Evolutionary conservation across 1,140 invertebrate species (phyloP).

Genomic region (Pogonus chalceus): DNA sequence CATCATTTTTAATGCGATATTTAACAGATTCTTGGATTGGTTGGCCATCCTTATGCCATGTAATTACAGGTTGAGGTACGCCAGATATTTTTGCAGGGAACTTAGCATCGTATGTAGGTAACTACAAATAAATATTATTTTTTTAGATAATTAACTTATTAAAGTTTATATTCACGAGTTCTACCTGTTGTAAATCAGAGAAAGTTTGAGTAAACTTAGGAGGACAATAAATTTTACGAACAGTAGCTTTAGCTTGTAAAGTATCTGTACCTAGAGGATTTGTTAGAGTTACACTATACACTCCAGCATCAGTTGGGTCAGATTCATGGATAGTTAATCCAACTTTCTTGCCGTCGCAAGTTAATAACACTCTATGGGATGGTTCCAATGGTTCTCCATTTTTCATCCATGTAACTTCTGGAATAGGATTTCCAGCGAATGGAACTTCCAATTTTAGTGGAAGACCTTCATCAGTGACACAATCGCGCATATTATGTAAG

Average conservation of each 20-base stretch:
- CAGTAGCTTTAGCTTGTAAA: constrained; percentile 55
- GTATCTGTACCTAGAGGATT: constrained; percentile 66
- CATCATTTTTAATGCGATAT: constrained; percentile 67
- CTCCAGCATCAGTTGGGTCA: constrained; percentile 61
- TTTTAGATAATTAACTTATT: too few species aligned
- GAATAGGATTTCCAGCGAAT: constrained; percentile 77
- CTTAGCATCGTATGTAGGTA: constrained; percentile 67
- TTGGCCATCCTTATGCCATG: constrained; percentile 73
- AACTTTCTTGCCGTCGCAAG: constrained; percentile 70
- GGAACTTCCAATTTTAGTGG: constrained; percentile 52
- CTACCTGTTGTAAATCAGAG: constrained; percentile 71
- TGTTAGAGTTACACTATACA: constrained; percentile 60
- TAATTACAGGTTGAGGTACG: constrained; percentile 74
- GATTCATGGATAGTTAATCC: constrained; percentile 65
- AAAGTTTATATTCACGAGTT: neutral
- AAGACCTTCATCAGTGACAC: constrained; percentile 67
- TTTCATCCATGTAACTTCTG: constrained; percentile 74
- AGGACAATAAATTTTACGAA: constrained; percentile 69
- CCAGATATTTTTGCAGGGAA: constrained; percentile 74
- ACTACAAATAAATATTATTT: constrained; percentile 32
- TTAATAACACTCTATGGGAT: constrained; percentile 54
- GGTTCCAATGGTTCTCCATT: constrained; percentile 56
- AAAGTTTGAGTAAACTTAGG: constrained; percentile 77
- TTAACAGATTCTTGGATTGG: constrained; percentile 57
- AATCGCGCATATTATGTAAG: constrained; percentile 60